Evolutionary conservation across 2,888 invertebrate species (phyloP).

Genomic region (Chironomus tentans): DNA sequence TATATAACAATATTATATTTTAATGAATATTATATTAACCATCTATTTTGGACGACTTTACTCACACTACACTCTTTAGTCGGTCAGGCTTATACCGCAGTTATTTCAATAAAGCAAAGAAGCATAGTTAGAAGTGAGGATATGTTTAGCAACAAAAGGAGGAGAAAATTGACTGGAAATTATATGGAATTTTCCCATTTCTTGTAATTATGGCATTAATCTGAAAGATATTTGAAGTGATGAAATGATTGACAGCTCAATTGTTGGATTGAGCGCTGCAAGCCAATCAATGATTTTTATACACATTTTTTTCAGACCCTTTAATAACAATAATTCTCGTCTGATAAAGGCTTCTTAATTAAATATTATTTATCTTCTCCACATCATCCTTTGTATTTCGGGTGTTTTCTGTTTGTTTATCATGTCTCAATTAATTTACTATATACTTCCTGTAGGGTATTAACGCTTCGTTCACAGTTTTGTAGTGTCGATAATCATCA

Average conservation of each 20-base stretch:
- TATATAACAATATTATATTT: background rate
- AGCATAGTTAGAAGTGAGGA: background rate
- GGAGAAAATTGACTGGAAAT: conserved; percentile 13
- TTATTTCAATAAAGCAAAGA: background rate
- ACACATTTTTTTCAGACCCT: background rate
- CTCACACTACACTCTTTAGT: background rate
- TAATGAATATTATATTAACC: conserved; percentile 22
- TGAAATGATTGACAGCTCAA: conserved; percentile 24
- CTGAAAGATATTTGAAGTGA: background rate
- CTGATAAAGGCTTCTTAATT: background rate
- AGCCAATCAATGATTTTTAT: background rate
- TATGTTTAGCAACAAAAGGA: conserved; percentile 9
- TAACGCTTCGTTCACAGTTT: background rate
- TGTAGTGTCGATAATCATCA: conserved; percentile 5
- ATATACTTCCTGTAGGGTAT: background rate
- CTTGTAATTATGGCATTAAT: conserved; percentile 10
- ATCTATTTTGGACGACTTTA: background rate
- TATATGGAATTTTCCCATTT: conserved; percentile 18
- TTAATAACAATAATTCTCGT: conserved; percentile 21
- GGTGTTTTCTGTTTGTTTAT: conserved; percentile 10
- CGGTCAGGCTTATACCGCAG: no score
- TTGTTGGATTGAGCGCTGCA: conserved; percentile 2
- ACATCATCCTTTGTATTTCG: no score
- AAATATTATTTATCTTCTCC: background rate
- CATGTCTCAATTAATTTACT: conserved; percentile 17